Base-by-base conservation (phyloP, 2,113 vertebrate species). In the Zapus hudsonius region DNA sequence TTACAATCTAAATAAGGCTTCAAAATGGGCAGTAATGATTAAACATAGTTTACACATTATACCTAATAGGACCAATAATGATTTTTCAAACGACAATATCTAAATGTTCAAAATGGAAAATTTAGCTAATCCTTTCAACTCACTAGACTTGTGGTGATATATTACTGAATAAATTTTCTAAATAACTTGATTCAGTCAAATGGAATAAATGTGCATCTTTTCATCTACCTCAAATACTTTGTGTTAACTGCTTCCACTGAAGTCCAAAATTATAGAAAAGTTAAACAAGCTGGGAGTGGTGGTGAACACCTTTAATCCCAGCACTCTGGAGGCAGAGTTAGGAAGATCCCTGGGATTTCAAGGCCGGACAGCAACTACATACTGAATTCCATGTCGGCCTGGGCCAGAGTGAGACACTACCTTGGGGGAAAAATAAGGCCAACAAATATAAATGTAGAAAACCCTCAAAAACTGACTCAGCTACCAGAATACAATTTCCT, bases 241-340 rank as follows among this genome's bases (percentile, higher is more conserved):
- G 10, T 36, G 80, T 40, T 90, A 90, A 72, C 70, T 11, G 19
- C 55, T 89, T 73, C 55, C 67, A 81, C 2, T 55, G 59, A 47
- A 55, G 31, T 81, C 36, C 69, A 94, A 91, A 93, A 85, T 69
- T 20, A 85, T 84, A 85, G 81, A 85, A 70, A 78, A 81, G 38
- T 66, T 75, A 70, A 55, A 79, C 33, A n/a, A n/a, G n/a, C n/a
- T n/a, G n/a, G n/a, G n/a, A n/a, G n/a, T n/a, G n/a, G n/a, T n/a
- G n/a, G n/a, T n/a, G n/a, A n/a, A n/a, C n/a, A n/a, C n/a, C n/a
- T n/a, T n/a, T n/a, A n/a, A n/a, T n/a, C n/a, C n/a, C n/a, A n/a
- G n/a, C n/a, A n/a, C n/a, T n/a, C n/a, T n/a, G n/a, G n/a, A n/a
- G n/a, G n/a, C n/a, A n/a, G n/a, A n/a, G n/a, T n/a, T n/a, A n/a